These are phyloP conservation scores for Pocillopora verrucosa DNA, from an alignment of 64 coral and sea anemone species.

Conservation along the genomic window DNA sequence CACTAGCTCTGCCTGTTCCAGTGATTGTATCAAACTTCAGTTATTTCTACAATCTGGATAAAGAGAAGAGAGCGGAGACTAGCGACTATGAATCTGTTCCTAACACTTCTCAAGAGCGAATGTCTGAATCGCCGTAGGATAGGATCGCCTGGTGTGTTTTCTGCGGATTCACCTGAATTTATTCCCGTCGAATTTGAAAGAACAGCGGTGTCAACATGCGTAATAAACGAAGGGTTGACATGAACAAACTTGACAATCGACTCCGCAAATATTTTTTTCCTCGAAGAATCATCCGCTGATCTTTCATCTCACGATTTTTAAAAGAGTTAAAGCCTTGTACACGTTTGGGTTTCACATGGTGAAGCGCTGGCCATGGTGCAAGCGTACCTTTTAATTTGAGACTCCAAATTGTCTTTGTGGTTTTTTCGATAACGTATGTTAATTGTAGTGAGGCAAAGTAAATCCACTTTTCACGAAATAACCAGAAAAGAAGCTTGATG, in stretches of 20 bases:
- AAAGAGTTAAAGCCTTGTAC: not conserved
- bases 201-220: not conserved
- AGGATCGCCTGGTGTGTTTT: not conserved
- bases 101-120: not conserved
- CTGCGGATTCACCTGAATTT: not conserved
- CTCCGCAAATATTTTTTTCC: not conserved
- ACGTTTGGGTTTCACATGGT: not conserved
- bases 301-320: not conserved
- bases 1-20: conserved; percentile 78
- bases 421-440: too few relatives aligned
- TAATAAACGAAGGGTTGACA: not conserved
- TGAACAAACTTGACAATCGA: not conserved
- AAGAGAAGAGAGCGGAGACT: conserved; percentile 32
- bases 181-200: not conserved
- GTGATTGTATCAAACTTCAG: conserved; percentile 94
- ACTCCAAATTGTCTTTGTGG: too few relatives aligned
- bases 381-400: not conserved
- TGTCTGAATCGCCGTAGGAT: not conserved
- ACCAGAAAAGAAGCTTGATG: too few relatives aligned
- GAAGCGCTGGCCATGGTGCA: not conserved
- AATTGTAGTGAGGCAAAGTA: too few relatives aligned
- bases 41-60: conserved; percentile 92
- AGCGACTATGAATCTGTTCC: not conserved
- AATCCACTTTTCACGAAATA: too few relatives aligned
- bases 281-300: not conserved